Conservation (phyloP, 2,113 vertebrate genomes). For the Phrynosoma blainvillii region DNA sequence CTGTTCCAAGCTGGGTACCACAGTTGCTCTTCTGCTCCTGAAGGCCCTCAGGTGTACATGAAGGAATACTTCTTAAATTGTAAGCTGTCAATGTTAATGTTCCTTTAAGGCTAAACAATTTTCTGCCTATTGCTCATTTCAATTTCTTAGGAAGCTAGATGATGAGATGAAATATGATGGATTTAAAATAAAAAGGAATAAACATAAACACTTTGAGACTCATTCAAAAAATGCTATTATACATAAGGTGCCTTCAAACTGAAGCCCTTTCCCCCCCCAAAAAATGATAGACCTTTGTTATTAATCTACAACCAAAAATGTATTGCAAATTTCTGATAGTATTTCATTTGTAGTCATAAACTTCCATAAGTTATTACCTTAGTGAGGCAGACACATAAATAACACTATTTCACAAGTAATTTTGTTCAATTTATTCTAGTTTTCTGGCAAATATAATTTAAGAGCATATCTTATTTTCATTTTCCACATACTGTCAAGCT, state of each 20-base stretch:
- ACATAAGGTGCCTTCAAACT: not conserved
- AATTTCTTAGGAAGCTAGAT: not conserved
- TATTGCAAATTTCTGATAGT: not conserved
- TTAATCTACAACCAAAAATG: conserved; percentile 21
- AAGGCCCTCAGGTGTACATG: not conserved
- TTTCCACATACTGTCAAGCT: not conserved
- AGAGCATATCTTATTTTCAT: conserved; percentile 16
- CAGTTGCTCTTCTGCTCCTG: not conserved
- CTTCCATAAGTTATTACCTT: not conserved
- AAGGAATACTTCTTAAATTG: not conserved
- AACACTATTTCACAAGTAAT: conserved; percentile 1
- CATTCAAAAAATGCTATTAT: not conserved
- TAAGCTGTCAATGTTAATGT: not conserved
- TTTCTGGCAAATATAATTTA: conserved; percentile 12
- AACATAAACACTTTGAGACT: not conserved
- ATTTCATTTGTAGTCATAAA: conserved; percentile 22
- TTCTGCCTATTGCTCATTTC: not conserved
- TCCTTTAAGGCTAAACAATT: not conserved
- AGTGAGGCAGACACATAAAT: not conserved
- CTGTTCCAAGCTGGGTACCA: not conserved
- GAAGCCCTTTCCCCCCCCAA: not conserved
- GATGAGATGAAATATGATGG: not conserved
- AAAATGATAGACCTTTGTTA: not conserved
- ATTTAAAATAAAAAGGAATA: conserved; percentile 9
- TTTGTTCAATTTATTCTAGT: conserved; percentile 21